Conservation (phyloP, 2,888 invertebrate species). For the Orthosia gothica region DNA sequence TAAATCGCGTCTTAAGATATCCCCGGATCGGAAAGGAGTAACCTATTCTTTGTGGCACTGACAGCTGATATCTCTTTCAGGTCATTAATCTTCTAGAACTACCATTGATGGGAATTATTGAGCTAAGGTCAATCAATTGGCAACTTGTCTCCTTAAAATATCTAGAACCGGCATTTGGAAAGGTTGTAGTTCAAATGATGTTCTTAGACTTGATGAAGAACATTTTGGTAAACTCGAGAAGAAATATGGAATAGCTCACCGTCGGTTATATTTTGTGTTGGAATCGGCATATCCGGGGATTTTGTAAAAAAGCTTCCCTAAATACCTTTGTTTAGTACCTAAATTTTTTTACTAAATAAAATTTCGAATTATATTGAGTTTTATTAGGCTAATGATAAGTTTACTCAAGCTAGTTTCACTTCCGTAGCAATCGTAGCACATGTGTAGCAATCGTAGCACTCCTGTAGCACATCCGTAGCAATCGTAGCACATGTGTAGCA, state of each 20-base stretch:
- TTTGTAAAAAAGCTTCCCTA: background rate
- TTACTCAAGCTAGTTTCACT: background rate
- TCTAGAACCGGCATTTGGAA: slow-evolving; percentile 14
- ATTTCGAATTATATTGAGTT: background rate
- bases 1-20: slow-evolving; percentile 19
- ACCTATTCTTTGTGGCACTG: slow-evolving; percentile 21
- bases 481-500: slow-evolving; percentile 12
- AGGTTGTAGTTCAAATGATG: slow-evolving; percentile 16
- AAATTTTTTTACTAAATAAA: too few relatives aligned
- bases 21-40: slow-evolving; percentile 17
- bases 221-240: background rate
- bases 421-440: slow-evolving; percentile 6
- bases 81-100: slow-evolving; percentile 22
- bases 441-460: background rate
- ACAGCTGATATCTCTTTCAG: slow-evolving; percentile 36
- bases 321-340: background rate
- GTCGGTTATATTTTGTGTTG: background rate
- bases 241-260: background rate
- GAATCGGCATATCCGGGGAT: background rate
- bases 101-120: slow-evolving; percentile 18
- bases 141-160: slow-evolving; percentile 18
- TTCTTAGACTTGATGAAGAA: background rate
- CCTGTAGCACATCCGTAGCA: background rate
- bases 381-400: too few relatives aligned
- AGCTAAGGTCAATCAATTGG: slow-evolving; percentile 26